A percentile compares a stretch with the other conserved stretches of the same genome.
Conservation (phyloP, 2,797 vertebrate species). For the Synaphobranchus kaupii region DNA sequence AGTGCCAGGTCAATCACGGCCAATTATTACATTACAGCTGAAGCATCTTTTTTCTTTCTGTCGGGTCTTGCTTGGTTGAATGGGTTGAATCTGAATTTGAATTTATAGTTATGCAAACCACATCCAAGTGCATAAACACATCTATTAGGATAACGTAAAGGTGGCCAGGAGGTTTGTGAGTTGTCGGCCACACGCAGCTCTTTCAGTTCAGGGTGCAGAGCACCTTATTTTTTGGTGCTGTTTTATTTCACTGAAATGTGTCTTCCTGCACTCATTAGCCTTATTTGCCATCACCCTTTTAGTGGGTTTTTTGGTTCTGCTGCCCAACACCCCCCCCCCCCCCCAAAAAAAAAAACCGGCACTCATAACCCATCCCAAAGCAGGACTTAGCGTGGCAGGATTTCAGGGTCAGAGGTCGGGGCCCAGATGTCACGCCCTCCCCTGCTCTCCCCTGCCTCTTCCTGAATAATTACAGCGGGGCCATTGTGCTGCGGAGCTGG, state of each 20-base stretch:
- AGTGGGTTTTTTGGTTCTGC: conserved; percentile 51
- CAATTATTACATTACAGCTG: conserved; percentile 8
- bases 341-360: conserved; percentile 54
- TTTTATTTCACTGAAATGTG: conserved; percentile 2
- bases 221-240: background rate
- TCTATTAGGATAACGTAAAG: background rate
- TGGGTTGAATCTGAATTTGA: background rate
- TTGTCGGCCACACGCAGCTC: background rate
- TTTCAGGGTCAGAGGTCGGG: conserved; percentile 91
- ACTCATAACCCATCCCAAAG: conserved; percentile 73
- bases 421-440: conserved; percentile 87
- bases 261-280: conserved; percentile 33
- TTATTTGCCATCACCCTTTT: conserved; percentile 42
- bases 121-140: background rate
- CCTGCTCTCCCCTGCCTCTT: conserved; percentile 73
- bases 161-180: background rate
- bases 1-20: conserved; percentile 13
- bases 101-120: background rate
- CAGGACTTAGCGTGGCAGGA: conserved; percentile 88
- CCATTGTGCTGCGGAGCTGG: conserved; percentile 80
- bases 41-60: conserved; percentile 32
- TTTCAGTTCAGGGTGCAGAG: no score
- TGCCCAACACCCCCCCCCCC: conserved; percentile 60
- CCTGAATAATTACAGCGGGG: conserved; percentile 80
- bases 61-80: conserved; percentile 6